These are phyloP conservation scores for Tridacna gigas DNA, from an alignment of 2,888 invertebrate species.

Conservation along the genomic window DNA sequence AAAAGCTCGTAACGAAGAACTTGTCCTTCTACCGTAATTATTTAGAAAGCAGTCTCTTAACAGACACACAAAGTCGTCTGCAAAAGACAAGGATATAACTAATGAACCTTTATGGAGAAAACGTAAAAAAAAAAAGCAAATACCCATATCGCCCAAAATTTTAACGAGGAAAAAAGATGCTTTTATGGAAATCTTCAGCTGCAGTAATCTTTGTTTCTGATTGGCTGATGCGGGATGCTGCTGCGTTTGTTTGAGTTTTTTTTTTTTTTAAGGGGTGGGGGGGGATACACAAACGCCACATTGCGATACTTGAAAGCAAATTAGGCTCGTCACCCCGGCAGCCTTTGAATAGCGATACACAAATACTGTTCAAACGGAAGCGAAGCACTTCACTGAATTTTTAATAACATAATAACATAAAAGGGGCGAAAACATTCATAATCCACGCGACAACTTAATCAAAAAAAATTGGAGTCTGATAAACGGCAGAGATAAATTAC, in stretches of 20 bases:
- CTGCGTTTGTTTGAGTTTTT: neutral
- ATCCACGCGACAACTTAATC: conserved; percentile 53
- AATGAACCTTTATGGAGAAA: no score
- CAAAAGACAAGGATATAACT: no score
- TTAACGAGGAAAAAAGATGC: neutral
- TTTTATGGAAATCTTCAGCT: neutral
- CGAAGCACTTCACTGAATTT: neutral
- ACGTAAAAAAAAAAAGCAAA: neutral
- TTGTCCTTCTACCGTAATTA: no score
- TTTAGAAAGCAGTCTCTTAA: no score
- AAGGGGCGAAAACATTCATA: conserved; percentile 25
- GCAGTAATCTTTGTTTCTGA: neutral
- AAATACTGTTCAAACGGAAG: neutral
- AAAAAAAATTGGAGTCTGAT: conserved; percentile 15
- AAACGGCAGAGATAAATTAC: conserved; percentile 26
- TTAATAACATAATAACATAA: conserved; percentile 18
- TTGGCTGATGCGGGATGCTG: conserved; percentile 22
- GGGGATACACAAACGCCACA: conserved; percentile 10
- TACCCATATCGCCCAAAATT: conserved; percentile 14
- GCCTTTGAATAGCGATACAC: conserved; percentile 24
- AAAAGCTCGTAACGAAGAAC: no score
- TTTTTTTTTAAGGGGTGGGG: neutral
- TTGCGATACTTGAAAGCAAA: conserved; percentile 16
- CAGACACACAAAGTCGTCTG: no score
- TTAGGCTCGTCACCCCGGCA: neutral